Conservation (phyloP, 2,113 vertebrate genomes). For the Nycticryphes semicollaris region DNA sequence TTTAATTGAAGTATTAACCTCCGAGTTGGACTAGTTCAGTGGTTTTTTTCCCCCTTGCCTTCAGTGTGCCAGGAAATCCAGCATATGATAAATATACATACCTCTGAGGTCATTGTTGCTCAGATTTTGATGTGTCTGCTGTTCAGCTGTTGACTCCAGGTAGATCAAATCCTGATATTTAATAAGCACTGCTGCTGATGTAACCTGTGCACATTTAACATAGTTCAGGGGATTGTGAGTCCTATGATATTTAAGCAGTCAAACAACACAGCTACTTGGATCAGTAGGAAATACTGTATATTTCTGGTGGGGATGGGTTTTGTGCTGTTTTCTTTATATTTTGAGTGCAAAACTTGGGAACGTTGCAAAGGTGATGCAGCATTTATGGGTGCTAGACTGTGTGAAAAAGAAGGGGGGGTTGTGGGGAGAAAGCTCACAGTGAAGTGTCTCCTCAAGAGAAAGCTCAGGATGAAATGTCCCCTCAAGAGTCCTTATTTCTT, state of each 20-base stretch:
- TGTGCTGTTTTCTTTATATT: not conserved
- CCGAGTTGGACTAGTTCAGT: not conserved
- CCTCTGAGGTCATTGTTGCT: slow-evolving; percentile 37
- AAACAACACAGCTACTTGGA: not conserved
- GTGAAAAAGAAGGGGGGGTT: not conserved
- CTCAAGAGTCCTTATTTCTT: not conserved
- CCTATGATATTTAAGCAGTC: not conserved
- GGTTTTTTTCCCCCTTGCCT: not conserved
- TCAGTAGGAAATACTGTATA: not conserved
- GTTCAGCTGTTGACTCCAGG: slow-evolving; percentile 34
- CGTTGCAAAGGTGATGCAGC: not conserved
- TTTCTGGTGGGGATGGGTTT: not conserved
- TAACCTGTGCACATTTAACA: slow-evolving; percentile 18
- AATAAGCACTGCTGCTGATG: slow-evolving; percentile 15
- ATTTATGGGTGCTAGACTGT: not conserved
- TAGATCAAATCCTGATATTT: slow-evolving; percentile 60
- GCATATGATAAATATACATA: slow-evolving; percentile 49
- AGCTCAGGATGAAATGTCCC: not conserved
- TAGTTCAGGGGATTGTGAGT: not conserved
- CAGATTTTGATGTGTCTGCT: slow-evolving; percentile 38
- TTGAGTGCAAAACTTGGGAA: not conserved
- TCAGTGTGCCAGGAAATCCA: slow-evolving; percentile 41
- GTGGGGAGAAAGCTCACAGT: not conserved
- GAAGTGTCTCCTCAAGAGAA: not conserved
- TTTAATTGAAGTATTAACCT: slow-evolving; percentile 22